These are phyloP conservation scores for Phoxinus dragarum DNA, from an alignment of 2,797 vertebrate genomes.

Conservation along the genomic window DNA sequence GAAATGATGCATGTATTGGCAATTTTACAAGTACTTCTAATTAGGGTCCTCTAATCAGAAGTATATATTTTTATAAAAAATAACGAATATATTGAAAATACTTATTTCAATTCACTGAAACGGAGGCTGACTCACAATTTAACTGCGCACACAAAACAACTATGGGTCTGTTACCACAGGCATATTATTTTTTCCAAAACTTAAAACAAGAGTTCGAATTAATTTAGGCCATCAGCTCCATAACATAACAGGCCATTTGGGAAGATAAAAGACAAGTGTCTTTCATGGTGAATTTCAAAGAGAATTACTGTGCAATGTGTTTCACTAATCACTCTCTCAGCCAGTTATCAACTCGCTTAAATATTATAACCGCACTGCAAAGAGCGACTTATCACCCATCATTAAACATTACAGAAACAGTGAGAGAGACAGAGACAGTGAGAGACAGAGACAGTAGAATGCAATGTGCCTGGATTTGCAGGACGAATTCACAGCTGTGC, in stretches of 20 bases:
- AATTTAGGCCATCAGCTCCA: constrained; percentile 39
- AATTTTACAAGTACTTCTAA: constrained; percentile 12
- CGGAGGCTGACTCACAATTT: background rate
- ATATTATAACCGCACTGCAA: constrained; percentile 58
- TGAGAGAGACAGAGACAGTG: background rate
- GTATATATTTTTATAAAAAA: background rate
- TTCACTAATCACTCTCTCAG: constrained; percentile 61
- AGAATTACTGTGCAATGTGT: constrained; percentile 61
- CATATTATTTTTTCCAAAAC: constrained; percentile 39
- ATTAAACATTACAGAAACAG: constrained; percentile 55
- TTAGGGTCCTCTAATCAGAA: background rate
- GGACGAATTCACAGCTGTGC: background rate
- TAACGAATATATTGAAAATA: background rate
- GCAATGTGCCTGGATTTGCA: constrained; percentile 6
- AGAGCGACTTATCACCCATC: constrained; percentile 58
- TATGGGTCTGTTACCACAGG: constrained; percentile 6
- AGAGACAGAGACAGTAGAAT: constrained; percentile 14
- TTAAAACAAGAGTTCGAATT: constrained; percentile 39
- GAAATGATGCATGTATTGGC: constrained; percentile 15
- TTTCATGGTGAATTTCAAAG: constrained; percentile 61
- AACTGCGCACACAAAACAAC: constrained; percentile 18
- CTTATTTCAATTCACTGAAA: background rate
- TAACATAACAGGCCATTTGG: constrained; percentile 56
- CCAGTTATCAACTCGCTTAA: constrained; percentile 60
- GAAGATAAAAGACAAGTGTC: constrained; percentile 58